A percentile compares a stretch with the other conserved stretches of the same genome.
Evolutionary conservation across 2,888 invertebrate species (phyloP).

Genomic region (Meghimatium bilineatum): DNA sequence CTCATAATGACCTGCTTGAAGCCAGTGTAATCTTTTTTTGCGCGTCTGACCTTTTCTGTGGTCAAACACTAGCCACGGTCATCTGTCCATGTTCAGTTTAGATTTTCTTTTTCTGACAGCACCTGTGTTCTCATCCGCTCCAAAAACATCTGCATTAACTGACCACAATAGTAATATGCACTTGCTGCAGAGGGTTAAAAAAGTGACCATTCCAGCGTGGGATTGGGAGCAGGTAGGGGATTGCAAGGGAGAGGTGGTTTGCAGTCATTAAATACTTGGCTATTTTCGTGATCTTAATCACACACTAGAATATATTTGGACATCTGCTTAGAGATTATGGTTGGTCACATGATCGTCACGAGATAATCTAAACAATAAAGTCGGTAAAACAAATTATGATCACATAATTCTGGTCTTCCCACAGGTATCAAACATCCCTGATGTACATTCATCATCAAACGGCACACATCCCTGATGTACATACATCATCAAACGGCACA

Average conservation of each 20-base stretch:
- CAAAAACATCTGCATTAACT: slow-evolving; percentile 36
- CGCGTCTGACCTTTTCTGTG: slow-evolving; percentile 15
- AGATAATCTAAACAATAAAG: not conserved
- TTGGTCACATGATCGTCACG: not conserved
- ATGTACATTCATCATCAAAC: too few species aligned
- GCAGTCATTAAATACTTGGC: not conserved
- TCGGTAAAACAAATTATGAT: not conserved
- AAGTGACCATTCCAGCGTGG: slow-evolving; percentile 20
- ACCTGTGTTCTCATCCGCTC: slow-evolving; percentile 22
- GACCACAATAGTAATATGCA: slow-evolving; percentile 34
- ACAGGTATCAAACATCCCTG: too few species aligned
- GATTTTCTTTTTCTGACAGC: slow-evolving; percentile 23
- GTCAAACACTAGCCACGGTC: slow-evolving; percentile 41
- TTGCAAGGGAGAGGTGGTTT: too few species aligned
- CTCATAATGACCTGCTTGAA: slow-evolving; percentile 14
- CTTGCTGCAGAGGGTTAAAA: slow-evolving; percentile 11
- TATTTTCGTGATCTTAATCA: not conserved
- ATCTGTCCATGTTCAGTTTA: slow-evolving; percentile 41
- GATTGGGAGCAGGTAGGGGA: not conserved
- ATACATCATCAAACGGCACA: too few species aligned
- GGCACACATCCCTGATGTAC: too few species aligned
- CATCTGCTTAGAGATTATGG: not conserved
- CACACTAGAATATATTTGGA: slow-evolving; percentile 25
- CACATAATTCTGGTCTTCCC: too few species aligned
- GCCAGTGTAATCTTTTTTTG: slow-evolving; percentile 15